Evolutionary conservation across 1,140 invertebrate genomes (phyloP).

Genomic region (Philotrypesis tridentata): DNA sequence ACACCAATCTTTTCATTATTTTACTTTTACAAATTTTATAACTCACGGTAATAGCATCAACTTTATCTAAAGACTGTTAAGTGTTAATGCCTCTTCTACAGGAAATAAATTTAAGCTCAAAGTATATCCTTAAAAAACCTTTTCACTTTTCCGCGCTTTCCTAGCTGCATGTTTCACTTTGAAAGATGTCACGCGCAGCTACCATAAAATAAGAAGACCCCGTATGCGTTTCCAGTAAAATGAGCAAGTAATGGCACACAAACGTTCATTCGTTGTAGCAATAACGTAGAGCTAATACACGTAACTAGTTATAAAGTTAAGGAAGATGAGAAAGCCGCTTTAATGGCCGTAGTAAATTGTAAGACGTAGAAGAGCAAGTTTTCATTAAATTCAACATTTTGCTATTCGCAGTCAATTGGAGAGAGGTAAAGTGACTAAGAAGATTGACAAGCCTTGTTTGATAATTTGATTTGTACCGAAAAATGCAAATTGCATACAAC

Average conservation of each 20-base stretch:
- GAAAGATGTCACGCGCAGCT: not conserved
- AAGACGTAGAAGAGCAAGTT: not conserved
- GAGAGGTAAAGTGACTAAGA: not conserved
- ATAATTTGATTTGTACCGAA: not conserved
- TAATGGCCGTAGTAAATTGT: not conserved
- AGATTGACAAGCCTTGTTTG: not conserved
- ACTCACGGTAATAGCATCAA: no score
- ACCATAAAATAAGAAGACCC: not conserved
- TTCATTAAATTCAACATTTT: not conserved
- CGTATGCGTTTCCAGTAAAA: not conserved
- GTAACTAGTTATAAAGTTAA: not conserved
- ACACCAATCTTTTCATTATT: no score
- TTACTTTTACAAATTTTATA: no score
- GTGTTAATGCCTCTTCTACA: not conserved
- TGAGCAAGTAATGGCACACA: conserved; percentile 6
- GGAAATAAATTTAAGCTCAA: no score
- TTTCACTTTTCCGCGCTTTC: not conserved
- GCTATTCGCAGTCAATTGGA: not conserved
- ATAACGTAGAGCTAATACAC: not conserved
- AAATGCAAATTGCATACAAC: no score
- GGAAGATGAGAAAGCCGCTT: conserved; percentile 8
- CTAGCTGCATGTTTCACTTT: not conserved
- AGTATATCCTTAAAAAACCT: not conserved
- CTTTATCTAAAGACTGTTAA: no score
- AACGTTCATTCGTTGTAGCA: not conserved